Base-by-base conservation (phyloP, 2,888 invertebrate genomes). In the Scelioninae gen. 1 region DNA sequence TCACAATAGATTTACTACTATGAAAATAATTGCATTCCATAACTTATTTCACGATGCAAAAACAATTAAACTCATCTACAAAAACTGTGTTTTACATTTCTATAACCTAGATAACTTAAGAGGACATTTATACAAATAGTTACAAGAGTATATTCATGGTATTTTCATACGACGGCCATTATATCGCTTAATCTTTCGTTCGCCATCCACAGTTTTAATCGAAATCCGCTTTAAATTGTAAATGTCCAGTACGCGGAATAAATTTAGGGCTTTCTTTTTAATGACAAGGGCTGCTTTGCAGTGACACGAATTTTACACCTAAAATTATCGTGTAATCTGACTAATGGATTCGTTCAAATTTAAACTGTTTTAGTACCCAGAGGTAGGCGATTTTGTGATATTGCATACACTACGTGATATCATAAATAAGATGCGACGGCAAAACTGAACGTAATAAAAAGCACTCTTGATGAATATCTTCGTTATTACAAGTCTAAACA, bases 211-310 rank as follows among this genome's bases (percentile, higher is more conserved):
- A 85, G 85, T 84, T 87, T 86, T 86, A 86, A 86, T 87, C 85
- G 85, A 83, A 80, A 85, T 84, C 84, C 71, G 82, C 84, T 86
- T 86, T 87, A 84, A 87, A 87, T 87, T 86, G 86, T 86, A 86
- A 85, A 87, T 87, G 83, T 49, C 65, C 82, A 60, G 71, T 82
- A 53, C 58, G 58, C 34, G 49, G 80, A 80, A 80, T 80, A 75
- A 68, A 80, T 75, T 68, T 60, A 62, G 29, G 66, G 55, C 74
- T 66, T 80, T 34, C 58, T 72, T 79, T 74, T 74, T 68, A 66
- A 74, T 55, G 68, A 62, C 62, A 62, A 74, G 43, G 23, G 56
- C 66, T 32, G 53, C 47, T 60, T 47, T 62, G 23, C 15, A 55
- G 49, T 74, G 72, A 74, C 68, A 68, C 62, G 80, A 80, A 68